Evolutionary conservation across 2,797 vertebrate species (phyloP), one percentile per base, ranked within the genome.

Genomic region (Sebastiscus tertius): DNA sequence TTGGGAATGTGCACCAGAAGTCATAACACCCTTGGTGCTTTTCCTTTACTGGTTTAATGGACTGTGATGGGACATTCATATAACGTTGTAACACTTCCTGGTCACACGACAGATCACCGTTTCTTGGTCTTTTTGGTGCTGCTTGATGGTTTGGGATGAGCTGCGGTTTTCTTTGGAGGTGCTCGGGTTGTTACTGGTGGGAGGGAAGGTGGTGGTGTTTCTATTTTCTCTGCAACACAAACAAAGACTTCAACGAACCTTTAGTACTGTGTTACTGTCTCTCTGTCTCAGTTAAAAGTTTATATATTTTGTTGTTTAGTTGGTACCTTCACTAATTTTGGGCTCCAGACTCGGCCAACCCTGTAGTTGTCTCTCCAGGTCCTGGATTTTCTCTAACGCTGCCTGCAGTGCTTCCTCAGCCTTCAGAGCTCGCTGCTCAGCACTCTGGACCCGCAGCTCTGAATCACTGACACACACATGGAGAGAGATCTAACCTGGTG

Each of bases 351-450:
- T 85, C 54, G 58, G 26, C 8, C 4, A 84, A 55, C 88, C 80
- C 72, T 94, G 86, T 78, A 95, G 82, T 8, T 94, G 72, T 36
- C 77, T 88, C 85, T 98, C 95, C 42, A 98, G 86, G 29, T 97
- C 94, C 54, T 92, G 93, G 77, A 97, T 97, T 92, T 86, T 97
- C 75, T 94, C 90, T 80, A 97, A 84, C 9, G 95, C 96, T 24
- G 76, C 92, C 84, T 96, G 95, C 60, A 98, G 91, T 31, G 94
- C 94, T 84, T 97, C 96, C 66, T 97, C 96, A 33, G 95, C 94
- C 66, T 82, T 79, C 65, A 96, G 93, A 27, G 94, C 96, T 80
- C 94, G 94, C 79, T 95, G 89, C 89, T 98, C 97, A 2, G 96
- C 94, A 18, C 46, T 84, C 72, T 93, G 94, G 29, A 93, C 93